phyloP scores from a whole-genome alignment of 2,888 invertebrate genomes.

The Seira sanloemensis region DNA sequence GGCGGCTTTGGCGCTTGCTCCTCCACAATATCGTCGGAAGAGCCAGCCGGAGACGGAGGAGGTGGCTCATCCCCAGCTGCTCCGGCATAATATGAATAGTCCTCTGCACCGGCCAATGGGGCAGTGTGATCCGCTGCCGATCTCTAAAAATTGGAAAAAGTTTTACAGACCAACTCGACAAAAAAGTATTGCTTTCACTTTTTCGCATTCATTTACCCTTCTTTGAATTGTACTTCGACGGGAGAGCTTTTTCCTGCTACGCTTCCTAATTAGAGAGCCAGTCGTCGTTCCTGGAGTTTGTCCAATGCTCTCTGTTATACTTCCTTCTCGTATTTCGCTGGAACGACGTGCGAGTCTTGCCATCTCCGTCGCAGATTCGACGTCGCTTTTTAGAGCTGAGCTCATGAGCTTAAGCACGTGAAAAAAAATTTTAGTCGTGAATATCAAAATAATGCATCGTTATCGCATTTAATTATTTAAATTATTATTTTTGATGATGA shows the following conservation, averaged over 20 bases:
- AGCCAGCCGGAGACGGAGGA: constrained; percentile 52
- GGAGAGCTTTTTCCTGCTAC: constrained; percentile 66
- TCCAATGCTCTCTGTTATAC: constrained; percentile 73
- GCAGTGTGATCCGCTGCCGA: constrained; percentile 65
- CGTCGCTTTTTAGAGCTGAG: constrained; percentile 86
- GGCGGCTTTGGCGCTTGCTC: constrained; percentile 52
- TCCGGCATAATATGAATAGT: constrained; percentile 63
- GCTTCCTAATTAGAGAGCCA: constrained; percentile 52
- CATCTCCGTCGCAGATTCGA: constrained; percentile 80
- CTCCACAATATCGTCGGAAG: constrained; percentile 47
- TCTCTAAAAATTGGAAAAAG: constrained; percentile 41
- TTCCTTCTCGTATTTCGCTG: constrained; percentile 74
- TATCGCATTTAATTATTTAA: too few species aligned
- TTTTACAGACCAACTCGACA: too few species aligned
- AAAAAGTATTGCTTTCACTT: not conserved
- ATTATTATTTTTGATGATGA: too few species aligned
- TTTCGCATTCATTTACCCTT: constrained; percentile 26
- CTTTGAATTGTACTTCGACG: constrained; percentile 59
- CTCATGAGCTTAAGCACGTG: constrained; percentile 82
- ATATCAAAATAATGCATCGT: too few species aligned
- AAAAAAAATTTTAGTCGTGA: not conserved
- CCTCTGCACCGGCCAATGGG: constrained; percentile 69
- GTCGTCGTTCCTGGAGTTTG: constrained; percentile 66
- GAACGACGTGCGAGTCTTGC: constrained; percentile 75
- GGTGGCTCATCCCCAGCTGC: constrained; percentile 60